A percentile compares a stretch with the other conserved stretches of the same genome.
phyloP scores from a whole-genome alignment of 2,888 invertebrate species.

The Sphaerophoria taeniata region DNA sequence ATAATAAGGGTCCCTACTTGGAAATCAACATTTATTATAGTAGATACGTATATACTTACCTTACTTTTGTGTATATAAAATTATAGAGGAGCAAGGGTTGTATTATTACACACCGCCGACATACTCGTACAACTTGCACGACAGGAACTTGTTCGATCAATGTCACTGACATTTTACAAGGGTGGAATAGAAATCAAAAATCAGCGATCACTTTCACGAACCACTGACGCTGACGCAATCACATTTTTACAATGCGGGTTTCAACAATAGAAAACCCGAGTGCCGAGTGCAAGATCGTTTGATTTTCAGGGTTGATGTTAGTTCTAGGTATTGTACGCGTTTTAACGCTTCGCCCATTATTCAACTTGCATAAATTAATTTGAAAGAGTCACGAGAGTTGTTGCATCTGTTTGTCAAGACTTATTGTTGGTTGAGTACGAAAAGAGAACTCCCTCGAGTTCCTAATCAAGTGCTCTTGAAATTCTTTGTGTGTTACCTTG shows the following conservation, averaged over 20 bases:
- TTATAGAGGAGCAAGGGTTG: slow-evolving; percentile 44
- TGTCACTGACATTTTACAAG: slow-evolving; percentile 63
- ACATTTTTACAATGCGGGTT: slow-evolving; percentile 28
- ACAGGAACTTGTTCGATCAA: slow-evolving; percentile 71
- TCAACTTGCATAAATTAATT: slow-evolving; percentile 40
- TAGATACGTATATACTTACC: not conserved
- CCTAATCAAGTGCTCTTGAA: slow-evolving; percentile 30
- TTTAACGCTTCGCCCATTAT: slow-evolving; percentile 27
- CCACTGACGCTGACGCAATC: slow-evolving; percentile 24
- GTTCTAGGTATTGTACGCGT: slow-evolving; percentile 25
- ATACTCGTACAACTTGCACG: slow-evolving; percentile 19
- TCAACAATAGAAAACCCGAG: slow-evolving; percentile 2
- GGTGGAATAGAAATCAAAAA: slow-evolving; percentile 69
- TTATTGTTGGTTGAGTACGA: slow-evolving; percentile 45
- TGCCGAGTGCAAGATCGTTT: slow-evolving; percentile 5
- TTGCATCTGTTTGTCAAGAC: slow-evolving; percentile 29
- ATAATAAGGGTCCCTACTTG: slow-evolving; percentile 10
- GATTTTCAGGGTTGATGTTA: slow-evolving; percentile 50
- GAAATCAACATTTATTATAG: not conserved
- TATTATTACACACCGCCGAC: slow-evolving; percentile 51
- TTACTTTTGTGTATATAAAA: not conserved
- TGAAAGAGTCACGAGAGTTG: slow-evolving; percentile 7
- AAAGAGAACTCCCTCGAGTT: slow-evolving; percentile 41
- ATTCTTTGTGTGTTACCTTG: slow-evolving; percentile 18
- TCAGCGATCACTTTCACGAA: slow-evolving; percentile 53